Evolutionary conservation across 2,888 invertebrate species (phyloP).

Genomic region (Apodemia zela): DNA sequence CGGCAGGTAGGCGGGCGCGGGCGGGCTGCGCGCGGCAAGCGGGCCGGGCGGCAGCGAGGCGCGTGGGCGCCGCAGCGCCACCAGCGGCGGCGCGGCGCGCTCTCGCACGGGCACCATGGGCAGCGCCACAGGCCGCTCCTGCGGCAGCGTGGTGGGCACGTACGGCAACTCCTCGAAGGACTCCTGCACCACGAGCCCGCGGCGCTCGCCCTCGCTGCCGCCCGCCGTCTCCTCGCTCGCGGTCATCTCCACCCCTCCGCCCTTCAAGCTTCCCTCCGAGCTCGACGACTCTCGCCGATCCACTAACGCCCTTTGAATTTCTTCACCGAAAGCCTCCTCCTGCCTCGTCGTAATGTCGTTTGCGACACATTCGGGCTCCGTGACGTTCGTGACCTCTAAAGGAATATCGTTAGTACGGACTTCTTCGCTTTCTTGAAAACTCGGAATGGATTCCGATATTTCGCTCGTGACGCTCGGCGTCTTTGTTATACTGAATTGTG

Average conservation of each 20-base stretch:
- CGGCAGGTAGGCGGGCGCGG: conserved; percentile 37
- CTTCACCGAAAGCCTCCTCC: conserved; percentile 22
- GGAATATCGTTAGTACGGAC: conserved; percentile 47
- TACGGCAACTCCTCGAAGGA: conserved; percentile 94
- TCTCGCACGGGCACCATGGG: conserved; percentile 88
- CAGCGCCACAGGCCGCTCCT: conserved; percentile 89
- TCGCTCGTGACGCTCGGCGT: conserved; percentile 83
- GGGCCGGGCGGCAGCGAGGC: conserved; percentile 83
- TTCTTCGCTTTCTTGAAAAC: conserved; percentile 82
- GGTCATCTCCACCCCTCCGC: conserved; percentile 35
- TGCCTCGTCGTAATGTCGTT: conserved; percentile 22
- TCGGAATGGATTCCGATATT: conserved; percentile 72
- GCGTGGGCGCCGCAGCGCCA: conserved; percentile 77
- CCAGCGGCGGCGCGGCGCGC: conserved; percentile 54
- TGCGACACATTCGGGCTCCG: neutral
- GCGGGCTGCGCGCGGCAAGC: conserved; percentile 48
- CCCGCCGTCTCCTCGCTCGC: conserved; percentile 84
- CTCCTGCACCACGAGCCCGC: conserved; percentile 86
- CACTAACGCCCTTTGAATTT: conserved; percentile 31
- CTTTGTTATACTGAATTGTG: conserved; percentile 83
- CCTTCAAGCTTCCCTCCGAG: conserved; percentile 50
- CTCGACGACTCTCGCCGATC: conserved; percentile 32
- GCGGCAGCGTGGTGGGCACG: conserved; percentile 93
- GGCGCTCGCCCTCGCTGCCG: conserved; percentile 84
- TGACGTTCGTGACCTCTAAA: conserved; percentile 26